Conservation (phyloP, 2,113 vertebrate genomes). For the Crocuta crocuta region DNA sequence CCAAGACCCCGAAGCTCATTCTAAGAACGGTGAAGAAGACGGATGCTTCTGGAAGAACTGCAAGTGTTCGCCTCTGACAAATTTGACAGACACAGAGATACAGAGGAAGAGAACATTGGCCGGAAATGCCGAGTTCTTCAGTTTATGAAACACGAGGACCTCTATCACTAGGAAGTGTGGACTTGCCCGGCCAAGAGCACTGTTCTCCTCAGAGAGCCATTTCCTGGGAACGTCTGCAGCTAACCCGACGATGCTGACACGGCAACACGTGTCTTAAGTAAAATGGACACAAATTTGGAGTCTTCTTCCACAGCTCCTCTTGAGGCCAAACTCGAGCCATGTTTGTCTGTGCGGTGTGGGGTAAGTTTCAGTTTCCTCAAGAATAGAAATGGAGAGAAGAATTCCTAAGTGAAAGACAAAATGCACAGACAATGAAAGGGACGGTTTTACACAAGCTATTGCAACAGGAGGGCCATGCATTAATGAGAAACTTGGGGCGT, state of each 20-base stretch:
- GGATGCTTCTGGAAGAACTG: not conserved
- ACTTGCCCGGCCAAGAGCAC: not conserved
- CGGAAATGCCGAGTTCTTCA: not conserved
- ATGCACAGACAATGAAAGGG: not conserved
- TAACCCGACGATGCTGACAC: accelerated
- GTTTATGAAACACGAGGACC: no score
- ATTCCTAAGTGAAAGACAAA: not conserved
- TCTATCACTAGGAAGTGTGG: not conserved
- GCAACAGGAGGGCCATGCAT: not conserved
- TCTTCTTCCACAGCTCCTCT: not conserved
- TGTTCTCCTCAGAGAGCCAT: not conserved
- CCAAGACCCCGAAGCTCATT: not conserved
- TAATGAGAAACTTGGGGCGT: not conserved
- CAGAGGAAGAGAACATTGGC: accelerated
- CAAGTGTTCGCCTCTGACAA: not conserved
- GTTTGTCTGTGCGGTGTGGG: not conserved
- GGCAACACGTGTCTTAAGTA: not conserved
- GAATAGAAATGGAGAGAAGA: not conserved
- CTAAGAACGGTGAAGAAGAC: not conserved
- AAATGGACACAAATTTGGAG: not conserved
- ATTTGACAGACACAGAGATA: not conserved
- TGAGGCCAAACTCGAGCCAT: not conserved
- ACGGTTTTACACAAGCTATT: not conserved
- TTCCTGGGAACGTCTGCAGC: not conserved
- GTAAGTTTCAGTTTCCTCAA: not conserved